A percentile compares a stretch with the other conserved stretches of the same genome.
phyloP scores from a whole-genome alignment of 2,113 vertebrate genomes.

The Stegostoma tigrinum region DNA sequence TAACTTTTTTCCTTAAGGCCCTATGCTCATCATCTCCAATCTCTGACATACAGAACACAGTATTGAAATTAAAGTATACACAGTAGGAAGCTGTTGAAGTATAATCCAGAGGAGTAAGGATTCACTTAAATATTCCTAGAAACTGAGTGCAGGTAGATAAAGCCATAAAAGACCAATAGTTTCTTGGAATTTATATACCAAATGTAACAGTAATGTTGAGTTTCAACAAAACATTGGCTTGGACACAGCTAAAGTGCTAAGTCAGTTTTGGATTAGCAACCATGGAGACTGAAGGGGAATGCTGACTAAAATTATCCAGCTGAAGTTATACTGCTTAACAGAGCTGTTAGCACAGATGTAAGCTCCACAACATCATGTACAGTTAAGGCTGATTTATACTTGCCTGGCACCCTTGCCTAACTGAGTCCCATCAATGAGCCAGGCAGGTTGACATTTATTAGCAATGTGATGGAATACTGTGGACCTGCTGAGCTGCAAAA shows the following conservation, averaged over 20 bases:
- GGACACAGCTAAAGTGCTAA: neutral
- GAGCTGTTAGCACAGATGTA: neutral
- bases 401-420: neutral
- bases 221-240: neutral
- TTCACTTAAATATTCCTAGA: neutral
- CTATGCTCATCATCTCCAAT: neutral
- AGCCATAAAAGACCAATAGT: neutral
- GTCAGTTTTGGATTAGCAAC: neutral
- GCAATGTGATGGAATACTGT: neutral
- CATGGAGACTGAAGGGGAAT: neutral
- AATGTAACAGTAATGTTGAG: neutral
- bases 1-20: neutral
- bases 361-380: neutral
- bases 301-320: neutral
- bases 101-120: neutral
- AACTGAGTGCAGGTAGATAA: neutral
- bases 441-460: neutral
- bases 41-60: neutral
- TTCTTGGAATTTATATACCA: neutral
- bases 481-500: neutral
- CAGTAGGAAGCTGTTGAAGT: neutral
- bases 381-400: neutral
- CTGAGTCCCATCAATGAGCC: neutral
- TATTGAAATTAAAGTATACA: neutral
- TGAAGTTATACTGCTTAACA: neutral